Conservation (phyloP, 2,797 vertebrate species). For the Rhinoraja longicauda region DNA sequence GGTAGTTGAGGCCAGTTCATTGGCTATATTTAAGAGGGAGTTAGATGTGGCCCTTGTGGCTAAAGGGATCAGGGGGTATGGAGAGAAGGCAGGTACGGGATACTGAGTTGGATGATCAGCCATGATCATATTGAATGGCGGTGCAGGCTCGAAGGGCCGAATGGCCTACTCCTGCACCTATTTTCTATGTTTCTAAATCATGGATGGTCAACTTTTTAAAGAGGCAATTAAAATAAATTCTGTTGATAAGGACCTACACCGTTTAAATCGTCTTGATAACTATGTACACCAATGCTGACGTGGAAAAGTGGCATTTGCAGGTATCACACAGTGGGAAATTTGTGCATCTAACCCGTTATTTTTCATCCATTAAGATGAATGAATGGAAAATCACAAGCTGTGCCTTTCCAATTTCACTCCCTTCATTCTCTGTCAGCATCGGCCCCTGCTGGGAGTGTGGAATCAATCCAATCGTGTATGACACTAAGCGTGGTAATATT, state of each 20-base stretch:
- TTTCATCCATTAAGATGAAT: background rate
- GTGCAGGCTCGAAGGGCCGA: too few species aligned
- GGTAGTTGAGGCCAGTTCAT: too few species aligned
- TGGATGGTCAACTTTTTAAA: conserved; percentile 4
- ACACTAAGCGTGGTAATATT: background rate
- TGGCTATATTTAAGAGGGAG: too few species aligned
- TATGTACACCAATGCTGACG: background rate
- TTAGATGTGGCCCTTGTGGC: too few species aligned
- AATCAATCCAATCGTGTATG: background rate
- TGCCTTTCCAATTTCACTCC: background rate
- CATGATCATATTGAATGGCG: too few species aligned
- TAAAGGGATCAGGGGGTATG: too few species aligned
- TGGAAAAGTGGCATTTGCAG: background rate
- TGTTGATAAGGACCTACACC: background rate
- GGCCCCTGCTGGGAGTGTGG: background rate
- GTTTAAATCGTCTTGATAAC: background rate
- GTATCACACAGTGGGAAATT: background rate
- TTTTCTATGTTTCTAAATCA: too few species aligned
- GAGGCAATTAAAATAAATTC: background rate
- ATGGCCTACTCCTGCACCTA: too few species aligned
- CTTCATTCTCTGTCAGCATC: background rate
- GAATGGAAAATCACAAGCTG: background rate
- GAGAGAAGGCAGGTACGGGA: too few species aligned
- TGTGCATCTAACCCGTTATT: background rate
- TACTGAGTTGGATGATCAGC: too few species aligned